phyloP scores from a whole-genome alignment of 2,888 invertebrate genomes.

The Eupithecia abbreviata region DNA sequence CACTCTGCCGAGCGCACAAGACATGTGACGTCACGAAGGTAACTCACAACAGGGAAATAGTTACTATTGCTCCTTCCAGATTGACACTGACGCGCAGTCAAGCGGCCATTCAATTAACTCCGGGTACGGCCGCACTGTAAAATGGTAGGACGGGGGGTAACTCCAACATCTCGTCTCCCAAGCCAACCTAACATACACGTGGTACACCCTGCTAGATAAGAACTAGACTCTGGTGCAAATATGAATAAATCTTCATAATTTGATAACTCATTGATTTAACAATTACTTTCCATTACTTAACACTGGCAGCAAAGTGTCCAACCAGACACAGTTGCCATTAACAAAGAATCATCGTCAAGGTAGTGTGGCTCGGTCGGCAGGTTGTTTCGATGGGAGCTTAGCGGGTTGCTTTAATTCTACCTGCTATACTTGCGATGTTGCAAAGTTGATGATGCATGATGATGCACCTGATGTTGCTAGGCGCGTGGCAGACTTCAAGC shows the following conservation, averaged over 20 bases:
- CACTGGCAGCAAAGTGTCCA: too few relatives aligned
- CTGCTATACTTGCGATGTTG: not conserved
- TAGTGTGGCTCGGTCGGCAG: not conserved
- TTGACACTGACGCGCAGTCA: conserved; percentile 1
- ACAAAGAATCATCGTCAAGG: too few relatives aligned
- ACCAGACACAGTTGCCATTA: too few relatives aligned
- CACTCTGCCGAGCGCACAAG: not conserved
- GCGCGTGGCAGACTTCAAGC: not conserved
- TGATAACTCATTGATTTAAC: too few relatives aligned
- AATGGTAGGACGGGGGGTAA: not conserved
- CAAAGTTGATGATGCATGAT: too few relatives aligned
- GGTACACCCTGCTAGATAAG: too few relatives aligned
- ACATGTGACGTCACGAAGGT: not conserved
- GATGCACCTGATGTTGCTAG: not conserved
- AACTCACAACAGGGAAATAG: not conserved
- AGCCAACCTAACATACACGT: too few relatives aligned
- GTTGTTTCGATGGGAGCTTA: not conserved
- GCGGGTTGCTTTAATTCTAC: not conserved
- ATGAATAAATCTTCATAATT: too few relatives aligned
- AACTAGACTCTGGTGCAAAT: too few relatives aligned
- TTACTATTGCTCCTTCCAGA: not conserved
- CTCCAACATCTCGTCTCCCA: too few relatives aligned
- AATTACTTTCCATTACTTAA: too few relatives aligned
- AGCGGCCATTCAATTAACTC: not conserved
- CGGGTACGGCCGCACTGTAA: not conserved